Evolutionary conservation across 2,113 vertebrate genomes (phyloP), one percentile per base, ranked within the genome.

Genomic region (Rhinichthys klamathensis): DNA sequence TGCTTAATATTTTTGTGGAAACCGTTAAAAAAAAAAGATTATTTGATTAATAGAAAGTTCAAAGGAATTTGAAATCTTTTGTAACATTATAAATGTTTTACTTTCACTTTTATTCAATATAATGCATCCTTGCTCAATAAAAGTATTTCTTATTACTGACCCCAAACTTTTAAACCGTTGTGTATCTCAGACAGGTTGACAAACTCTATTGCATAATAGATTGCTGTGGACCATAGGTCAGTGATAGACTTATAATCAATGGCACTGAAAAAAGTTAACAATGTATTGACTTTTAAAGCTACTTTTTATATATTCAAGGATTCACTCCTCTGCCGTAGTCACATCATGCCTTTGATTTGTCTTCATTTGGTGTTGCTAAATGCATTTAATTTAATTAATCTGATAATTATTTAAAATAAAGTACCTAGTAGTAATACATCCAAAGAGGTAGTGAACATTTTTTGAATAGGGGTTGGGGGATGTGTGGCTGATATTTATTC

Each of bases 401-500:
- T 18, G 63, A 30, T 9, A 67, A 35, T 32, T 0, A 32, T 8
- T 65, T 25, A 15, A 32, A 65, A 32, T 16, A 15, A 51, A 51
- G 3, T 51, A 51, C 13, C 27, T 67, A 67, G 63, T 67, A 16
- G 63, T 32, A 16, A 18, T 35, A 30, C 63, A 18, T 18, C 30
- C 63, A 67, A 54, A 30, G 73, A 25, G 25, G 8, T 70, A 21
- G 44, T 46, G 11, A 46, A 13, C 2, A 46, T 11, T 46, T 46
- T 46, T 46, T 46, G 11, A 46, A 46, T 41, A 41, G 12, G 10
- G 44, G 51, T 18, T 35, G 5, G 16, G 16, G 13, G 12, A 51
- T 6, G 27, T 18, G 8, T n/a, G 16, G 11, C 51, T 46, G 78
- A 23, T 32, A 79, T 85, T 83, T 78, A 61, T 83, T 18, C 51